A percentile compares a stretch with the other conserved stretches of the same genome.
Conservation (phyloP, 2,888 invertebrate genomes). For the Tipula vernalis region DNA sequence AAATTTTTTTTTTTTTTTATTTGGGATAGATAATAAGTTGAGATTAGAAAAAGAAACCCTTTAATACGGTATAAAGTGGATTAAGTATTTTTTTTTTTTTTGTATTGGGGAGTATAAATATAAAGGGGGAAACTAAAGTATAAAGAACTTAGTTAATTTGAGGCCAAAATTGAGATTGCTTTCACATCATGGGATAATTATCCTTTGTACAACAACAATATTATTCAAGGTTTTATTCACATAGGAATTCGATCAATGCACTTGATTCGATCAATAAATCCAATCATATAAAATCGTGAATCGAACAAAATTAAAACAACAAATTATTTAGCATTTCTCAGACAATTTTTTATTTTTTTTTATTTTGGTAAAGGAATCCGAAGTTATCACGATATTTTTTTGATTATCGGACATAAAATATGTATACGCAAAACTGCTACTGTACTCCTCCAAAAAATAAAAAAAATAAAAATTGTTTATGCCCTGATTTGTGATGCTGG, state of each 20-base stretch:
- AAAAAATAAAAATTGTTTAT: not conserved
- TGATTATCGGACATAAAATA: not conserved
- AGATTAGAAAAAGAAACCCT: not conserved
- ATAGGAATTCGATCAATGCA: not conserved
- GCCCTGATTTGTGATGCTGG: not conserved
- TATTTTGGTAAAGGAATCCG: too few relatives aligned
- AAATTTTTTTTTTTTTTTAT: not conserved
- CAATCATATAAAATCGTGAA: not conserved
- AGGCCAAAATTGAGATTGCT: not conserved
- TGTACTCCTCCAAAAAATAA: not conserved
- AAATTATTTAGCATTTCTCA: not conserved
- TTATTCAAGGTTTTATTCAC: not conserved
- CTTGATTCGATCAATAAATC: not conserved
- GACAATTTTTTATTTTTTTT: not conserved
- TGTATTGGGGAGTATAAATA: not conserved
- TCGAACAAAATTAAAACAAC: not conserved
- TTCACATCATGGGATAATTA: too few relatives aligned
- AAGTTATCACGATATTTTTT: not conserved
- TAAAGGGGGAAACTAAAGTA: not conserved
- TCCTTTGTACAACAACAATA: too few relatives aligned
- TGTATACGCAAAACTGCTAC: not conserved
- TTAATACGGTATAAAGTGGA: not conserved
- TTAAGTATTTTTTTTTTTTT: not conserved
- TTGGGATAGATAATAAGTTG: not conserved
- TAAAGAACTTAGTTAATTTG: not conserved